A percentile compares a stretch with the other conserved stretches of the same genome.
These are phyloP conservation scores for Sander vitreus DNA, from an alignment of 2,113 vertebrate species.

Conservation along the genomic window DNA sequence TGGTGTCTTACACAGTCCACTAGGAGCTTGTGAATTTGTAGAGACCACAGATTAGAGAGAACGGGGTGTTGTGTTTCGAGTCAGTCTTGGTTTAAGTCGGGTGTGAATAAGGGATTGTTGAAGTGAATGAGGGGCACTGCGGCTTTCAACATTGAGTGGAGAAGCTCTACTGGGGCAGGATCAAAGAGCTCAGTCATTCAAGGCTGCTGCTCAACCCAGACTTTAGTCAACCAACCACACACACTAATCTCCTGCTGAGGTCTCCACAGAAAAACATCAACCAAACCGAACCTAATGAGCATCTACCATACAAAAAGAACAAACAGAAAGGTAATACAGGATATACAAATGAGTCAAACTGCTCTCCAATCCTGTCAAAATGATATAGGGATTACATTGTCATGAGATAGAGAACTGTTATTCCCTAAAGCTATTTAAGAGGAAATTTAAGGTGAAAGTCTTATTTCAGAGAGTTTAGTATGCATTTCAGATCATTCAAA, in stretches of 20 bases:
- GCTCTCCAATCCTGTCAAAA: not conserved
- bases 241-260: slow-evolving; percentile 66
- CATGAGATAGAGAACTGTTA: not conserved
- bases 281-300: slow-evolving; percentile 63
- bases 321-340: slow-evolving; percentile 15
- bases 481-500: not conserved
- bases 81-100: slow-evolving; percentile 58
- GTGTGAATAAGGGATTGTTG: slow-evolving; percentile 71
- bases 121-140: slow-evolving; percentile 61
- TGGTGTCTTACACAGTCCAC: slow-evolving; percentile 33
- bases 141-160: slow-evolving; percentile 46
- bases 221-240: slow-evolving; percentile 74
- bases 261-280: slow-evolving; percentile 52
- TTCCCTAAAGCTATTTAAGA: not conserved
- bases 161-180: slow-evolving; percentile 69
- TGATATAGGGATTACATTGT: not conserved
- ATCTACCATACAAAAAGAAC: slow-evolving; percentile 26
- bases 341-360: slow-evolving; percentile 4
- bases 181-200: slow-evolving; percentile 77
- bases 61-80: slow-evolving; percentile 53
- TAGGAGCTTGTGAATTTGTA: slow-evolving; percentile 43
- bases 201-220: slow-evolving; percentile 69
- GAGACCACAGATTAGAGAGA: slow-evolving; percentile 64
- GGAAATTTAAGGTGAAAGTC: not conserved
- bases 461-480: not conserved